Evolutionary conservation across 1,140 invertebrate species (phyloP), one percentile per base, ranked within the genome.

Genomic region (Hycleus cichorii): DNA sequence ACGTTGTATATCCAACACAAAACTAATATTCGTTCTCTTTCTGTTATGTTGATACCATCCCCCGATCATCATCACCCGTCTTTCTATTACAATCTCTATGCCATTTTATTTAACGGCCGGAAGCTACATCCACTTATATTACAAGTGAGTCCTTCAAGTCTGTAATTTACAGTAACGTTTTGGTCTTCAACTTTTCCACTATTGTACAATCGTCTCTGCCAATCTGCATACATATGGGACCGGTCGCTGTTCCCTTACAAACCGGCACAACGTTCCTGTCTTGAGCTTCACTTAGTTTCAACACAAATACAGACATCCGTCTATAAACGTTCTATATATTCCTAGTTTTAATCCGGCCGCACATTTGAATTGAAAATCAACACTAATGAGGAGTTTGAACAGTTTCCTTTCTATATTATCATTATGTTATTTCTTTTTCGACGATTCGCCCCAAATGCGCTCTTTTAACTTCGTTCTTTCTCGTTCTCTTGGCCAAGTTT

Each of bases 181-280:
- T 40, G 10, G 18, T 40, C 6, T 38, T 40, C 38, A 6, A 43
- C 39, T 8, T 25, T 39, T 38, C 12, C 24, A n/a, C 40, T 24
- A 43, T 18, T 26, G 18, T 3, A 49, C 25, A 50, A 50, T 40
- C 49, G 24, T 18, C 11, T 18, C 1, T 7, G 24, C 38, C 40
- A 50, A 50, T 50, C 49, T 50, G 49, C 49, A 50, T 50, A 50
- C 49, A 50, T 50, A 50, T 50, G 49, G 40, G 32, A 39, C 48
- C 38, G 3, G 25, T 43, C 39, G 49, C 39, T 39, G 49, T 11
- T 50, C 39, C 40, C n/a, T n/a, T 8, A 24, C 12, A 38, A 49
- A 18, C 18, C 18, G 18, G 1, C 18, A 32, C 32, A 32, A 5
- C 32, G 32, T 32, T 32, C 32, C 7, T 32, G 32, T 7, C 32